These are phyloP conservation scores for Trimorus sp. DNA, from an alignment of 2,888 invertebrate genomes.

Conservation along the genomic window DNA sequence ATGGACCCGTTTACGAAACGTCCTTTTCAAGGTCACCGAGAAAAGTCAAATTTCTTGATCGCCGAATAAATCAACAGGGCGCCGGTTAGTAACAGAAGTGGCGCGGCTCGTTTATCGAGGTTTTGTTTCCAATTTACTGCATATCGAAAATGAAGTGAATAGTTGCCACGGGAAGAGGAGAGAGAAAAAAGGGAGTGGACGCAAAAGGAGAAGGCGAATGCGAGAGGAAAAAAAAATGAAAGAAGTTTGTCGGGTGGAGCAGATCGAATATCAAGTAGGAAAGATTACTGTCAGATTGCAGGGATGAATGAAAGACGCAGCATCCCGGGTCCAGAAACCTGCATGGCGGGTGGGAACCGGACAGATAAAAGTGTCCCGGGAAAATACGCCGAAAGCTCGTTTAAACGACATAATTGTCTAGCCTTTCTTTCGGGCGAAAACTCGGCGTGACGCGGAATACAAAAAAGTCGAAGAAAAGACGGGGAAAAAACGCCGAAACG, in stretches of 20 bases:
- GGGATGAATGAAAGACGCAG: conserved; percentile 41
- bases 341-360: conserved; percentile 46
- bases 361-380: conserved; percentile 47
- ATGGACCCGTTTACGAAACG: too few species aligned
- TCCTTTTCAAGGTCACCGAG: too few species aligned
- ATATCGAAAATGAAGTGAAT: too few species aligned
- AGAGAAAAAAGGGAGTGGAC: too few species aligned
- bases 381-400: conserved; percentile 46
- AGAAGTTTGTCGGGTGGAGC: conserved; percentile 31
- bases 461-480: conserved; percentile 8
- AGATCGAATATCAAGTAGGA: conserved; percentile 52
- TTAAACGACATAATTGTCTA: conserved; percentile 53
- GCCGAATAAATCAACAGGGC: too few species aligned
- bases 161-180: too few species aligned
- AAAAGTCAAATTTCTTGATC: too few species aligned
- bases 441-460: conserved; percentile 13
- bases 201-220: too few species aligned
- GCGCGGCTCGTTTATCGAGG: too few species aligned
- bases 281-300: conserved; percentile 53
- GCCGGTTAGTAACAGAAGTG: too few species aligned
- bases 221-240: too few species aligned
- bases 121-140: too few species aligned
- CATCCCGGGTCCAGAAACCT: conserved; percentile 6
- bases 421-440: conserved; percentile 26
- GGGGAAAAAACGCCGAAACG: not conserved